Evolutionary conservation across 2,797 vertebrate genomes (phyloP), one percentile per base, ranked within the genome.

Genomic region (Girardinus metallicus): DNA sequence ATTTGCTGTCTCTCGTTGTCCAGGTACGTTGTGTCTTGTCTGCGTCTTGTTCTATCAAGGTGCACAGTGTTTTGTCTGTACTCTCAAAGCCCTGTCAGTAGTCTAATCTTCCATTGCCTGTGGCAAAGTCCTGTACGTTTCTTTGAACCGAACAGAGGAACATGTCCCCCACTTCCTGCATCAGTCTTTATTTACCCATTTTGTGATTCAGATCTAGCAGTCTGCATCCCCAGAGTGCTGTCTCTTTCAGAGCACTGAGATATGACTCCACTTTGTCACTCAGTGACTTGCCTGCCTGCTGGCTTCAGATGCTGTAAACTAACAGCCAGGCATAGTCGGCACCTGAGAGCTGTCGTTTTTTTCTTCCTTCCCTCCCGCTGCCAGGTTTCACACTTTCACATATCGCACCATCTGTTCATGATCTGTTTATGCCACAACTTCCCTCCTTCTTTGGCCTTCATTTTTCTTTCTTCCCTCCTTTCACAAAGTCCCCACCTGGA

Each of bases 381-480:
- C 90, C 93, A 93, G 88, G 79, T 91, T 92, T 94, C 92, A 85
- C 91, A 87, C 93, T 91, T 89, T 53, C 86, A 91, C 88, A 85
- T 91, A 93, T 89, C 81, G 39, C 78, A 82, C 95, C 96, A 95
- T 96, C 95, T 96, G 95, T 91, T 96, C 83, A 29, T 82, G 87
- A 90, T 92, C 83, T 83, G 89, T 92, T 94, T 90, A 91, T 91
- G 85, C 83, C 90, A 89, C 92, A 92, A 91, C 88, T 89, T 84
- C 74, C 70, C 76, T 74, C 82, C 68, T 78, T 76, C 60, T 79
- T 0, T 1, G 80, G 79, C 64, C 79, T 85, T 87, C 74, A 83
- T 89, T 85, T 88, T 76, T 80, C 75, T 74, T 26, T 80, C 81
- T 75, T 70, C 79, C 77, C 72, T 86, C 77, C 75, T 80, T 73